These are phyloP conservation scores for Thalassophryne amazonica DNA, from an alignment of 2,797 vertebrate species.

Conservation along the genomic window DNA sequence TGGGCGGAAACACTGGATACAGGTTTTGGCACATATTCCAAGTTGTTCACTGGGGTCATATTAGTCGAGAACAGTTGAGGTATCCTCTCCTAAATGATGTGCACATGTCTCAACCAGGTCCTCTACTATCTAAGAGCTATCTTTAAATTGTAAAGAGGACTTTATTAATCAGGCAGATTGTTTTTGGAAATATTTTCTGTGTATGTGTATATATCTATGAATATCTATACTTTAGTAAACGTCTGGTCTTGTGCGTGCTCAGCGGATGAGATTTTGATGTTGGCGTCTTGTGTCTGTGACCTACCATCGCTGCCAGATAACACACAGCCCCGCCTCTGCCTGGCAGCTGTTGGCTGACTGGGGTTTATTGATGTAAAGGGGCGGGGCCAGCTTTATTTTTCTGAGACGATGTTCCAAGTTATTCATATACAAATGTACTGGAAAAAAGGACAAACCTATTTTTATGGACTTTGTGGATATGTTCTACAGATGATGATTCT, in stretches of 20 bases:
- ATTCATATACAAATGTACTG: slow-evolving; percentile 65
- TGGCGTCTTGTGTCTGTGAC: slow-evolving; percentile 33
- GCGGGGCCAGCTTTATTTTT: slow-evolving; percentile 75
- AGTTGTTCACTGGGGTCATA: too few species aligned
- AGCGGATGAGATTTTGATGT: too few species aligned
- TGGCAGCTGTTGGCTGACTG: slow-evolving; percentile 48
- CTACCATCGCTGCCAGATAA: slow-evolving; percentile 47
- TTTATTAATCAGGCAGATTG: slow-evolving; percentile 51
- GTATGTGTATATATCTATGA: too few species aligned
- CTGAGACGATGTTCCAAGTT: slow-evolving; percentile 55
- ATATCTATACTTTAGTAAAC: too few species aligned
- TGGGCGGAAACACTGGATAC: too few species aligned
- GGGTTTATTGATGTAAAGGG: slow-evolving; percentile 78
- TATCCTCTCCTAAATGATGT: too few species aligned
- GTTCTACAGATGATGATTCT: slow-evolving; percentile 55
- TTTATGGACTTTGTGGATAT: slow-evolving; percentile 74
- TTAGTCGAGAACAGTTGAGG: too few species aligned
- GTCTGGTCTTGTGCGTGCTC: too few species aligned
- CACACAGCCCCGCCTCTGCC: slow-evolving; percentile 65
- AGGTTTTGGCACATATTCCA: too few species aligned
- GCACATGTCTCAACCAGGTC: not conserved
- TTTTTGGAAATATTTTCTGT: slow-evolving; percentile 48
- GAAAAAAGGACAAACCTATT: slow-evolving; percentile 74
- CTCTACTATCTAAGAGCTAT: slow-evolving; percentile 21
- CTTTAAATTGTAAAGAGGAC: slow-evolving; percentile 35